Conservation (phyloP, 2,797 vertebrate species). For the Acanthurus tractus region DNA sequence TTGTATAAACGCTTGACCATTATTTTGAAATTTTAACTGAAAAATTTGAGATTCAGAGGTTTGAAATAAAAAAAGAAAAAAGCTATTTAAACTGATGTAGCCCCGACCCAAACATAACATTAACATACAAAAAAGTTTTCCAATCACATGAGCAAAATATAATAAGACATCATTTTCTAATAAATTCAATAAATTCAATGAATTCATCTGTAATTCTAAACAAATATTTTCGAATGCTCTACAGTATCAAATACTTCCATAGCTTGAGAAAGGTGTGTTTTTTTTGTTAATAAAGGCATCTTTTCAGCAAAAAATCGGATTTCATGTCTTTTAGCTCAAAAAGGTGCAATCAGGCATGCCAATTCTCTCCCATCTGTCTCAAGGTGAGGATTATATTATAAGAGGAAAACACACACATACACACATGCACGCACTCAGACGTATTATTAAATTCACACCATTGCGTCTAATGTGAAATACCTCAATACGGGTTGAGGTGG, state of each 20-base stretch:
- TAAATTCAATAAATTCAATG: constrained; percentile 70
- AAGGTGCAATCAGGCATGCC: constrained; percentile 83
- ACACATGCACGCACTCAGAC: constrained; percentile 11
- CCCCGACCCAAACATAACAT: constrained; percentile 60
- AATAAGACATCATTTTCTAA: constrained; percentile 62
- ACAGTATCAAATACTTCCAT: constrained; percentile 78
- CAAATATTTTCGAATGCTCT: constrained; percentile 63
- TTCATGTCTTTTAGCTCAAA: constrained; percentile 81
- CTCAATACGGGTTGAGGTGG: constrained; percentile 22
- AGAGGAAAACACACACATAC: constrained; percentile 63
- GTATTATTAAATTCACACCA: constrained; percentile 13
- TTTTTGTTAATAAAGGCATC: constrained; percentile 80
- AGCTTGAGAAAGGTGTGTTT: constrained; percentile 56
- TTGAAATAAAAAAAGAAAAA: constrained; percentile 24
- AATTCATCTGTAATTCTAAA: constrained; percentile 64
- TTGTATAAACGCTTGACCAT: constrained; percentile 72
- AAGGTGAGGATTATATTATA: constrained; percentile 64
- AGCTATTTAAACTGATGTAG: constrained; percentile 52
- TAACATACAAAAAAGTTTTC: constrained; percentile 59
- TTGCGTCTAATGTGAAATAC: constrained; percentile 33
- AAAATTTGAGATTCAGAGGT: constrained; percentile 31
- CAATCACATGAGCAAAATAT: constrained; percentile 68
- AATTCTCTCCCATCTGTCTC: constrained; percentile 71
- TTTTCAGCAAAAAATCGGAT: constrained; percentile 83
- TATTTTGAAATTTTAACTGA: constrained; percentile 50